Conservation (phyloP, 2,797 vertebrate species). For the Lepidocolaptes lacrymiger region DNA sequence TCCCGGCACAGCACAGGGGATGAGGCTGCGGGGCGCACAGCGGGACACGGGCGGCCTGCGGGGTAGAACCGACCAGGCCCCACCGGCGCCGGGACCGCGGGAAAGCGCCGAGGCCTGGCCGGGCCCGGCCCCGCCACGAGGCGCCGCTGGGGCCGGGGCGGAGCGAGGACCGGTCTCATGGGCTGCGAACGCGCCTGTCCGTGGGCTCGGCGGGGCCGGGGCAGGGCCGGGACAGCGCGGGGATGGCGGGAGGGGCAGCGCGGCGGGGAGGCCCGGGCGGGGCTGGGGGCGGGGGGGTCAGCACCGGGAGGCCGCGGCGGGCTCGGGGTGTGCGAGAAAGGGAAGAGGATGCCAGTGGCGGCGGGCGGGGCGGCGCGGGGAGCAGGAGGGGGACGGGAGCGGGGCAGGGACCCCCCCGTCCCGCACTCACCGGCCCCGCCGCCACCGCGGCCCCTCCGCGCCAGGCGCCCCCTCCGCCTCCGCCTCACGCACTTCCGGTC, state of each 20-base stretch:
- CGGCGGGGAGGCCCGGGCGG: not conserved
- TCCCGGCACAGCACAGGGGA: fast-evolving
- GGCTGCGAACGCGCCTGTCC: not conserved
- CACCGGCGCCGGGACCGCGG: not conserved
- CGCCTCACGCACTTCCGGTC: conserved; percentile 34
- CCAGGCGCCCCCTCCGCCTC: conserved; percentile 6
- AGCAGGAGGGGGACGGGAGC: too few relatives aligned
- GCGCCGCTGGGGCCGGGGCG: not conserved
- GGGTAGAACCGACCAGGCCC: not conserved
- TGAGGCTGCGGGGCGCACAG: fast-evolving
- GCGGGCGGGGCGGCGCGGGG: not conserved
- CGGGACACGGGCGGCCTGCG: not conserved
- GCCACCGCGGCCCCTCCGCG: conserved; percentile 30
- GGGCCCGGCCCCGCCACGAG: not conserved
- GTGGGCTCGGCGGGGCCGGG: not conserved
- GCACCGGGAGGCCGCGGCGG: not conserved
- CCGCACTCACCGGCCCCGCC: conserved; percentile 28
- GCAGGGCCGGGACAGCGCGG: not conserved
- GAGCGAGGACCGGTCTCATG: not conserved
- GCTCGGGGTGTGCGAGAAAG: fast-evolving
- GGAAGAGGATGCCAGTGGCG: too few relatives aligned
- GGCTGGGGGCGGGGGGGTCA: too few relatives aligned
- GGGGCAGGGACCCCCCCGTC: not conserved
- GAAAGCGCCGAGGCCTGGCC: not conserved
- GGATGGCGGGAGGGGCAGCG: not conserved